Evolutionary conservation across 2,888 invertebrate genomes (phyloP), one percentile per base, ranked within the genome.

Genomic region (Blastobasis adustella): DNA sequence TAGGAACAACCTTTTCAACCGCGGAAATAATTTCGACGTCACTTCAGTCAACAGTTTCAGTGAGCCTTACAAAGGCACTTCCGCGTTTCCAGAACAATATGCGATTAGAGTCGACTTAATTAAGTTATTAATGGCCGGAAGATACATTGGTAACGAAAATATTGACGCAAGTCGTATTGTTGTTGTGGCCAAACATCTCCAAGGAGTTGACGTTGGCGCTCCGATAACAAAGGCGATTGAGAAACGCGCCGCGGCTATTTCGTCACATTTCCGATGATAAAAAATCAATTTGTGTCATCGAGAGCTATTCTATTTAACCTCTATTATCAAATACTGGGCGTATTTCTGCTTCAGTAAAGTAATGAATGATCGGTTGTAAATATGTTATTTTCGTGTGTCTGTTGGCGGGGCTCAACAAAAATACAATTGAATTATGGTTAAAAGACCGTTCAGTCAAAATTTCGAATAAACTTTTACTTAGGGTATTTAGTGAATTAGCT

Each of bases 261-360:
- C 79, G 74, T 79, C 78, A 81, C 74, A 71, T 72, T 67, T 71
- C 67, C 60, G 59, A 69, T 63, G 79, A 80, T 82, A 80, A 82
- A 76, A 79, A 83, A 79, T 83, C 83, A 85, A 86, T 84, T 85
- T 84, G 72, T 82, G 83, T 84, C 84, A 84, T 70, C 62, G 60
- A 65, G 68, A 73, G 70, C 70, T 69, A 70, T 55, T 62, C 61
- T 62, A 67, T 68, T 72, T 75, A 69, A 69, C 70, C 69, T 69
- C 58, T 65, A 45, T 47, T 54, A 54, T 52, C 52, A 41, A 49
- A 37, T 37, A 40, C n/a, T 51, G n/a, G 43, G 6, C 37, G 10
- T 47, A 37, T 49, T 49, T 53, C 10, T 45, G 40, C 36, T 40
- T 44, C 38, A 42, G 41, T 47, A 48, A 10, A 42, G 36, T 37